Evolutionary conservation across 2,888 invertebrate species (phyloP).

Genomic region (Rhagium mordax): DNA sequence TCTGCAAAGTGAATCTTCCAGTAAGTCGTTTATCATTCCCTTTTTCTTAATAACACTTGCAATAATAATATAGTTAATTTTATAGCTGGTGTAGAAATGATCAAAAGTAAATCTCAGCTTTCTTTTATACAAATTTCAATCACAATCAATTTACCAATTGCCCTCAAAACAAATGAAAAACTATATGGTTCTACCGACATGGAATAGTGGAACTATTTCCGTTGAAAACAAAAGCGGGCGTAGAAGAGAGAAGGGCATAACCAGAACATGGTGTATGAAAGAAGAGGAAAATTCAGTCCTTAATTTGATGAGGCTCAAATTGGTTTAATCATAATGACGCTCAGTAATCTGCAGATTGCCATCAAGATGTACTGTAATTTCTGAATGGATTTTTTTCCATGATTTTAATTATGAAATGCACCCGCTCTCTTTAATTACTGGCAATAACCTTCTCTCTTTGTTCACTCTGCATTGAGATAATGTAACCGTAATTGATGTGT

Average conservation of each 20-base stretch:
- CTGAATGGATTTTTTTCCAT: constrained; percentile 63
- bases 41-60: no score
- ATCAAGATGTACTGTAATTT: constrained; percentile 60
- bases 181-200: not conserved
- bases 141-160: not conserved
- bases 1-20: constrained; percentile 60
- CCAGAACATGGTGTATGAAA: constrained; percentile 16
- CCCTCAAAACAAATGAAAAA: not conserved
- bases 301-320: constrained; percentile 64
- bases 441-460: constrained; percentile 33
- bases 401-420: constrained; percentile 62
- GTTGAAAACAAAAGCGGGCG: not conserved
- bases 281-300: constrained; percentile 33
- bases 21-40: no score
- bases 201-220: not conserved
- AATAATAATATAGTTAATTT: no score
- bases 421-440: constrained; percentile 45
- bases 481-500: constrained; percentile 18
- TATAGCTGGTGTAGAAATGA: no score
- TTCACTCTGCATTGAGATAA: constrained; percentile 3
- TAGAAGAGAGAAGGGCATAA: not conserved
- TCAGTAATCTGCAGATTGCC: constrained; percentile 63
- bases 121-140: no score
- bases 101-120: no score
- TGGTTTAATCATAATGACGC: constrained; percentile 62